A percentile compares a stretch with the other conserved stretches of the same genome.
phyloP scores from a whole-genome alignment of 1,140 invertebrate species.

The Procambarus virginalis region DNA sequence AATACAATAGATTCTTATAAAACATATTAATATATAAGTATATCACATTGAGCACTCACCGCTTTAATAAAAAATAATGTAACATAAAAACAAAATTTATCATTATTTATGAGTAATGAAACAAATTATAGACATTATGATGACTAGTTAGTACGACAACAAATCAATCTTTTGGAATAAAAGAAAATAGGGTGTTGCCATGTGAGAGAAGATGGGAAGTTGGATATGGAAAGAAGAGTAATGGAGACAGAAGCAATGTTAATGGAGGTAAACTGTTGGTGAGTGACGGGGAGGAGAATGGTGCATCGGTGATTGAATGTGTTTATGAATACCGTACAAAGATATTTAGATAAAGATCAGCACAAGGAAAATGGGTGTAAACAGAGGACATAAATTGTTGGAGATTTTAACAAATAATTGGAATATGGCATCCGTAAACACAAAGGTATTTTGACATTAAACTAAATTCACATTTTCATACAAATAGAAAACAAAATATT shows the following conservation, averaged over 20 bases:
- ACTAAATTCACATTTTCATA: no score
- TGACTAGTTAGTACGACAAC: slow-evolving; percentile 32
- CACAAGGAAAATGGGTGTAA: no score
- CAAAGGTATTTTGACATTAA: no score
- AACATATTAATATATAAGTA: slow-evolving; percentile 47
- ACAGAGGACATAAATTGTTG: no score
- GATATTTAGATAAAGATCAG: no score
- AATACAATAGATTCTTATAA: slow-evolving; percentile 47
- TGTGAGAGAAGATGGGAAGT: not conserved
- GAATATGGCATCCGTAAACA: no score
- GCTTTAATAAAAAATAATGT: slow-evolving; percentile 45
- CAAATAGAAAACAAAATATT: no score
- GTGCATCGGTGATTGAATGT: not conserved
- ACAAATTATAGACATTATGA: not conserved
- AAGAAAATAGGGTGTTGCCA: not conserved
- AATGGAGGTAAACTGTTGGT: not conserved
- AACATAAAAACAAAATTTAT: slow-evolving; percentile 24
- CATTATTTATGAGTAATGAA: slow-evolving; percentile 1
- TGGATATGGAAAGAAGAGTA: no score
- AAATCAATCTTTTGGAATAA: not conserved
- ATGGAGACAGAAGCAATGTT: no score
- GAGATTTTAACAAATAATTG: no score
- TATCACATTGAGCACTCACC: slow-evolving; percentile 50
- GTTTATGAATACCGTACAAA: no score
- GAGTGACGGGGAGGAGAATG: not conserved